Evolutionary conservation across 2,113 vertebrate species (phyloP).

Genomic region (Psittacula cyanocephala): DNA sequence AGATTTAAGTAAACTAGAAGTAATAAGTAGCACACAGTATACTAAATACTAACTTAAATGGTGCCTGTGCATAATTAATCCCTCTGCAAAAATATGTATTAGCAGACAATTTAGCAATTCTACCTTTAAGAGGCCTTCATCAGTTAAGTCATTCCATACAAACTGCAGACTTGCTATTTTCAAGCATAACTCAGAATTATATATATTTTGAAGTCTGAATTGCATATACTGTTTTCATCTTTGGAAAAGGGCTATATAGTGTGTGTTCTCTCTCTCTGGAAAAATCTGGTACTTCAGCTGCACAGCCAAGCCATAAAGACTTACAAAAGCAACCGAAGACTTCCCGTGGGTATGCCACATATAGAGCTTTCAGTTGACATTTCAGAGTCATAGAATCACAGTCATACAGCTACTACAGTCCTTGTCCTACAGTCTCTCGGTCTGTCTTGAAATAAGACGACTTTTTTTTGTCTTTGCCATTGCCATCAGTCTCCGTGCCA

Average conservation of each 20-base stretch:
- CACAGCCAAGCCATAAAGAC: not conserved
- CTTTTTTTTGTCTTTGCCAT: not conserved
- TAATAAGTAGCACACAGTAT: not conserved
- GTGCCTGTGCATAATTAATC: not conserved
- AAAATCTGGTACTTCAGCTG: not conserved
- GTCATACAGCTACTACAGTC: not conserved
- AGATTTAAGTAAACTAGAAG: not conserved
- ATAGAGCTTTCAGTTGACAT: not conserved
- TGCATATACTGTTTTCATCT: not conserved
- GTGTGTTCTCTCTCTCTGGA: not conserved
- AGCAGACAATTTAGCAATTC: not conserved
- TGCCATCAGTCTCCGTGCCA: rapidly evolving
- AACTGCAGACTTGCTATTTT: not conserved
- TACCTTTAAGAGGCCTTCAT: not conserved
- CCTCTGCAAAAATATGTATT: not conserved
- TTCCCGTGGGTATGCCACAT: not conserved
- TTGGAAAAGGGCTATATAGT: not conserved
- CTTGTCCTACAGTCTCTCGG: not conserved
- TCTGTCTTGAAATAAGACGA: not conserved
- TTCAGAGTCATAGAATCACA: not conserved
- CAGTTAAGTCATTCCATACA: not conserved
- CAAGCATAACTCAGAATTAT: not conserved
- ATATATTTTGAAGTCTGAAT: not conserved
- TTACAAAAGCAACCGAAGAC: not conserved
- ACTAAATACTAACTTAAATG: not conserved